phyloP scores from a whole-genome alignment of 2,797 vertebrate species.

The Arctocebus calabarensis region DNA sequence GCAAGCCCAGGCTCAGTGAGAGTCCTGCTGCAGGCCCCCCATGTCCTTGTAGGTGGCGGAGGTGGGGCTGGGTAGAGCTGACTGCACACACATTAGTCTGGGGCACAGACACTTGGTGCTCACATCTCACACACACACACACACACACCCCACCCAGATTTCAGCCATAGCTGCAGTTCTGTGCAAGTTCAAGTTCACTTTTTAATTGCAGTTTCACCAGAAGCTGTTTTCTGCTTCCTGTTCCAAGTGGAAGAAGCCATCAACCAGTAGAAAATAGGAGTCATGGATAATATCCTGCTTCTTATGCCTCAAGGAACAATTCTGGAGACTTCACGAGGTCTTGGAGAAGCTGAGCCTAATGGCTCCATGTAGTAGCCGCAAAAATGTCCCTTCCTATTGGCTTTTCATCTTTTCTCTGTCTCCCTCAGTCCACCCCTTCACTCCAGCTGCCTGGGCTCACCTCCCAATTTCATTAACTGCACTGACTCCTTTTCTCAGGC shows the following conservation, averaged over 20 bases:
- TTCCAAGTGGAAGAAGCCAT: fast-evolving
- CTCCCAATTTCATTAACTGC: background rate
- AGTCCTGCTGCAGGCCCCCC: fast-evolving
- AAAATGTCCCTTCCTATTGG: fast-evolving
- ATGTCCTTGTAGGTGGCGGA: background rate
- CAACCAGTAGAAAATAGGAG: background rate
- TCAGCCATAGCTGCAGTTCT: background rate
- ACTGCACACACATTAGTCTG: background rate
- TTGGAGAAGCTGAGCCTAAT: background rate
- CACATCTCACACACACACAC: background rate
- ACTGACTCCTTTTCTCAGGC: background rate
- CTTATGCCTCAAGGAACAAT: no score
- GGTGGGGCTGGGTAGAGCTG: fast-evolving
- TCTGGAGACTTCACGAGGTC: background rate
- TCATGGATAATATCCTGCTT: background rate
- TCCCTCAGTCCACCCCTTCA: background rate
- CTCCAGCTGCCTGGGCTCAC: background rate
- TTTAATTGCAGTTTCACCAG: no score
- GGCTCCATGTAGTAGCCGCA: no score
- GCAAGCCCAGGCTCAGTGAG: background rate
- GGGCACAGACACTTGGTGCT: background rate
- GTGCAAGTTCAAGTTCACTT: background rate
- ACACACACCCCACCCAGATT: background rate
- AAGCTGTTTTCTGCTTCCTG: background rate
- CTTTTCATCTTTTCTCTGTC: background rate